Evolutionary conservation across 2,888 invertebrate genomes (phyloP), one percentile per base, ranked within the genome.

Genomic region (Polia nebulosa): DNA sequence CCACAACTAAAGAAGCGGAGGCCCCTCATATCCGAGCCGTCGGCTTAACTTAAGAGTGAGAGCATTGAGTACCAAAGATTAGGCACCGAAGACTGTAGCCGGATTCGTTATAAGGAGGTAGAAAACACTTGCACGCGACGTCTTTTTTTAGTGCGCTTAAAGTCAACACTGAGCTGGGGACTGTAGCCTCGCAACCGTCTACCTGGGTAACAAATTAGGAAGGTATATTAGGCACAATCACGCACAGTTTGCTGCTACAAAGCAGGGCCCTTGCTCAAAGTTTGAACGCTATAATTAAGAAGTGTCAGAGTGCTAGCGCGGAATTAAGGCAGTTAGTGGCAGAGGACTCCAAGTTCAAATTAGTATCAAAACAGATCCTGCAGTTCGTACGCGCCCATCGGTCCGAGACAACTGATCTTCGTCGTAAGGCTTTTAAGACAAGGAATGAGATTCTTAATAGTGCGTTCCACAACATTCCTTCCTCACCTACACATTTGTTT

Each of bases 251-350:
- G 11, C 29, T 57, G 3, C 29, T 57, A 0, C 57, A 44, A 17
- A 17, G 57, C 11, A 57, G 5, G 29, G 44, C 44, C 3, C 44
- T 45, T 9, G 57, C 20, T 0, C 17, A 41, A 1, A 7, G 2
- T 6, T n/a, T 41, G 2, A 41, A 7, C n/a, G n/a, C 7, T n/a
- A 17, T n/a, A n/a, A n/a, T n/a, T n/a, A n/a, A n/a, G n/a, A n/a
- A n/a, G n/a, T n/a, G n/a, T n/a, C n/a, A n/a, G 2, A 7, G 0
- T 0, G 39, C 39, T 1, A 1, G 1, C 7, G n/a, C 4, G 7
- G 39, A 41, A 2, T 0, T n/a, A 3, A 17, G n/a, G 17, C 4
- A 41, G 39, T 1, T 41, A 7, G 4, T 41, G 7, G n/a, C 39
- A 6, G 39, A 41, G 1, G 2, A 36, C 8, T 36, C 17, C 39